These are phyloP conservation scores for Eidolon dupreanum DNA, from an alignment of 2,797 vertebrate genomes.

Conservation along the genomic window DNA sequence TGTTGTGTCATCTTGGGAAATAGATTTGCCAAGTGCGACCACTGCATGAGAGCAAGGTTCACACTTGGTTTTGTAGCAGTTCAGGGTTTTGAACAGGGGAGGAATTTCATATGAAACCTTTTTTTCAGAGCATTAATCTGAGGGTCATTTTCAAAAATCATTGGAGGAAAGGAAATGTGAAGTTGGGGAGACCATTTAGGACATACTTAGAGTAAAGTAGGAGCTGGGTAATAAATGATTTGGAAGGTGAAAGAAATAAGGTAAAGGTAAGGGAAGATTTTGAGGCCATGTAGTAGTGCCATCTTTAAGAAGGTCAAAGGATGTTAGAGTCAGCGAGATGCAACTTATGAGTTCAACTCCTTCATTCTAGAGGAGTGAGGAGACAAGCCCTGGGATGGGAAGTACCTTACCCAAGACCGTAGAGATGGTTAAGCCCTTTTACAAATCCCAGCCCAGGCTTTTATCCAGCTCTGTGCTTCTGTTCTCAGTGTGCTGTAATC, in stretches of 20 bases:
- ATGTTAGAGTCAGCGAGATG: neutral
- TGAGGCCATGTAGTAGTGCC: neutral
- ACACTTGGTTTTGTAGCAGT: conserved; percentile 17
- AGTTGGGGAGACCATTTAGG: neutral
- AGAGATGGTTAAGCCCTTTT: neutral
- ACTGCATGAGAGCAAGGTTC: neutral
- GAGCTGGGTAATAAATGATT: neutral
- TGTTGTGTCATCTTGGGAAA: neutral
- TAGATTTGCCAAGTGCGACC: neutral
- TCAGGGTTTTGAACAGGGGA: neutral
- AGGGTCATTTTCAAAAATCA: neutral
- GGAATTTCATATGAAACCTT: neutral
- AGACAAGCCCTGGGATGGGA: neutral
- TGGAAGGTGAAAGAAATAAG: neutral
- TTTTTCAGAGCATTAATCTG: neutral
- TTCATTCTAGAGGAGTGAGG: conserved; percentile 9
- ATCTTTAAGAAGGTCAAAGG: neutral
- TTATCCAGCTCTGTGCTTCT: neutral
- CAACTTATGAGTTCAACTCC: neutral
- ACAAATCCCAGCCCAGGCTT: neutral
- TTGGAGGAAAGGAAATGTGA: neutral
- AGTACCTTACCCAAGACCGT: neutral
- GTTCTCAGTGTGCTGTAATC: neutral
- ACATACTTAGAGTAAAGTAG: neutral
- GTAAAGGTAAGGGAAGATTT: neutral